Evolutionary conservation across 2,888 invertebrate species (phyloP), one percentile per base, ranked within the genome.

Genomic region (Perizoma flavofasciatum): DNA sequence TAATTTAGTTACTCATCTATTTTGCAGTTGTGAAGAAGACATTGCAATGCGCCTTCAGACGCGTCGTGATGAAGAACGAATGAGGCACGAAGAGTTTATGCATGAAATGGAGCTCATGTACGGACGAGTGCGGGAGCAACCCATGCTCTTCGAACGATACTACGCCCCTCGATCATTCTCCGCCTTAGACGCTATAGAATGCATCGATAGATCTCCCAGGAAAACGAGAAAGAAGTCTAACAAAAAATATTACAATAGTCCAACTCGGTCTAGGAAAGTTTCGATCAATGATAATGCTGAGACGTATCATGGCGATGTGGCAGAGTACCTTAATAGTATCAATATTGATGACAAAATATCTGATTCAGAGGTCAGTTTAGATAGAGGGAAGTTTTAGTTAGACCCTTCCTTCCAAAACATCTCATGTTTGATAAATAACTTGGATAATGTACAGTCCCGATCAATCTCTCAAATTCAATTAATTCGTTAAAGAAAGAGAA

Each of bases 41-140:
- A 92, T 95, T 55, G 94, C 94, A 10, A 93, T 95, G 88, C 88
- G 95, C 45, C 86, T 95, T 7, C 94, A 94, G 73, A 92, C 95
- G 44, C 88, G 95, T 7, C 93, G 94, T 34, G 95, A 95, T 52
- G 95, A 95, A 78, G 95, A 95, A 60, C 88, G 93, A 69, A 92
- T 95, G 78, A 89, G 95, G 62, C 93, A 93, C 11, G 95, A 95
- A 74, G 94, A 95, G 75, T 95, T 95, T 73, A 92, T 93, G 1
- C 92, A 95, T 63, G 94, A 95, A 72, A 96, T 96, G 95, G 95
- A 95, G 74, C 79, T 94, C 67, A 96, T 96, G 95, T 88, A 95
- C 65, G 94, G 94, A 32, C 89, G 95, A 67, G 95, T 96, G 0
- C 94, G 94, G 56, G 93, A 93, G 68, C 95, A 95, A 69, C 95